Percentiles rank a stretch among this genome's conserved stretches.
Conservation (phyloP, 1,140 invertebrate species). For the Helicoverpa armigera region DNA sequence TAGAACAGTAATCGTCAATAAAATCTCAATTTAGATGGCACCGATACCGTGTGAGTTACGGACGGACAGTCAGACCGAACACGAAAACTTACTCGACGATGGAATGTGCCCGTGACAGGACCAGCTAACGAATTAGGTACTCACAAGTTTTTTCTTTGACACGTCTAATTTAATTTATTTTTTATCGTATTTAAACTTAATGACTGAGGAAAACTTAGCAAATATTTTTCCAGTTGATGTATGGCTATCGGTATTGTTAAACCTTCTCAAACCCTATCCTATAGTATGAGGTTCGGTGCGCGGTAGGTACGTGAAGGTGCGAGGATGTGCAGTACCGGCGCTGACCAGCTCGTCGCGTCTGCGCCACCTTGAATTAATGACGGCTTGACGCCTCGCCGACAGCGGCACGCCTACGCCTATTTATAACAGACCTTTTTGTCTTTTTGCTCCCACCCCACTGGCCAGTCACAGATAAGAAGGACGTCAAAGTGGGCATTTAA, state of each 20-base stretch:
- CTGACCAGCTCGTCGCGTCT: slow-evolving; percentile 2
- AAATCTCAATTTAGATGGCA: slow-evolving; percentile 87
- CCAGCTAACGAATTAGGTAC: slow-evolving; percentile 83
- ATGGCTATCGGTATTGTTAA: background rate
- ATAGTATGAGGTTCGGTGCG: background rate
- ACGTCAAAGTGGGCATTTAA: slow-evolving; percentile 79
- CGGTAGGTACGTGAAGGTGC: background rate
- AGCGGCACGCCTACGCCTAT: slow-evolving; percentile 74
- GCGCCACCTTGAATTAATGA: slow-evolving; percentile 61
- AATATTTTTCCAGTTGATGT: background rate
- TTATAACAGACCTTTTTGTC: slow-evolving; percentile 68
- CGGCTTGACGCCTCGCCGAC: slow-evolving; percentile 69
- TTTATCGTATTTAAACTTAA: slow-evolving; percentile 54
- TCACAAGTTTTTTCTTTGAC: slow-evolving; percentile 70
- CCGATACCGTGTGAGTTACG: slow-evolving; percentile 84
- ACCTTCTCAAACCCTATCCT: background rate
- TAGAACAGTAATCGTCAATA: slow-evolving; percentile 86
- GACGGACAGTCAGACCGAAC: slow-evolving; percentile 79
- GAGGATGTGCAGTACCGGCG: background rate
- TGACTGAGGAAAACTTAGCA: slow-evolving; percentile 21
- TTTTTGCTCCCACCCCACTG: slow-evolving; percentile 69
- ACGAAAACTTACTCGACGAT: slow-evolving; percentile 84
- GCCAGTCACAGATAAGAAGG: slow-evolving; percentile 76
- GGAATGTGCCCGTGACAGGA: slow-evolving; percentile 82
- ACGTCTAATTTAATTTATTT: slow-evolving; percentile 68